Evolutionary conservation across 2,113 vertebrate species (phyloP).

Genomic region (Alligator sinensis): DNA sequence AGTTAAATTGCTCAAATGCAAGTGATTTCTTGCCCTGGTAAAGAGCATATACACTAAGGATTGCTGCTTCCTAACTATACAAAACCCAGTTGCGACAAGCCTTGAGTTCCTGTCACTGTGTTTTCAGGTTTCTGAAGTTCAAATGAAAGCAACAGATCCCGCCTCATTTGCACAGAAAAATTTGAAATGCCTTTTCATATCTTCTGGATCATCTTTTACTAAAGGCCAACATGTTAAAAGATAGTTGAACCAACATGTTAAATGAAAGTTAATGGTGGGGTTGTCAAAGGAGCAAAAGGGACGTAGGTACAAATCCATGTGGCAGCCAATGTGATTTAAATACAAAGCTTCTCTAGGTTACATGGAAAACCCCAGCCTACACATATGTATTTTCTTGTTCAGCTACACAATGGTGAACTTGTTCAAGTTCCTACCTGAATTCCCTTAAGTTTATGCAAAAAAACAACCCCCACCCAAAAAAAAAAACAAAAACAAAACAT

Average conservation of each 20-base stretch:
- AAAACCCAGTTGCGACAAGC: not conserved
- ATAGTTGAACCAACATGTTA: not conserved
- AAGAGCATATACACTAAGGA: not conserved
- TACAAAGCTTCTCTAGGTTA: not conserved
- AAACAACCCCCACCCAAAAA: not conserved
- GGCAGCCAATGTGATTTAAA: not conserved
- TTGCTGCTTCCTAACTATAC: not conserved
- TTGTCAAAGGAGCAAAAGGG: not conserved
- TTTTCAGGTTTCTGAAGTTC: not conserved
- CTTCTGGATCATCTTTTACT: not conserved
- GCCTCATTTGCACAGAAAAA: not conserved
- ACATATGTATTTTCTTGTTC: not conserved
- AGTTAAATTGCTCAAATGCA: not conserved
- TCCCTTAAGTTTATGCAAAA: not conserved
- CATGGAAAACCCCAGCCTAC: accelerated
- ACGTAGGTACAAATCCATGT: not conserved
- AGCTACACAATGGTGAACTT: not conserved
- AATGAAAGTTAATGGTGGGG: not conserved
- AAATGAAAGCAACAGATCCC: not conserved
- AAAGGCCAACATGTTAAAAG: not conserved
- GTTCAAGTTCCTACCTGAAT: not conserved
- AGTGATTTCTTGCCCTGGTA: not conserved
- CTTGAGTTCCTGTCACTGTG: not conserved
- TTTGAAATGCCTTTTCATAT: not conserved
- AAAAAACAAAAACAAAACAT: not conserved